phyloP scores from a whole-genome alignment of 1,140 invertebrate genomes.

The Monomorium pharaonis region DNA sequence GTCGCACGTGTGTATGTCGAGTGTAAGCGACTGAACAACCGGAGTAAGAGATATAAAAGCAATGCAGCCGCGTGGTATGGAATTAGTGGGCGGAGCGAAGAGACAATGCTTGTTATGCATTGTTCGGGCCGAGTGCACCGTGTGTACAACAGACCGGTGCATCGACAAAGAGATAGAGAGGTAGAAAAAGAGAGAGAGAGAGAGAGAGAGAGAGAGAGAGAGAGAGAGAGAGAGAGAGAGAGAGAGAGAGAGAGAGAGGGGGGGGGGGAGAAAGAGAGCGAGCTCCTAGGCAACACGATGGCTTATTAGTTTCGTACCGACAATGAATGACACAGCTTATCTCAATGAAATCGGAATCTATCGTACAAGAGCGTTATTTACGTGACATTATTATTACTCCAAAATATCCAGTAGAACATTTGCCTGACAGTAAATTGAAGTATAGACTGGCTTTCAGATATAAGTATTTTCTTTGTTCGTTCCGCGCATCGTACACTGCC shows the following conservation, averaged over 20 bases:
- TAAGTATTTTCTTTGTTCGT: not conserved
- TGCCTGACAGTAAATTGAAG: not conserved
- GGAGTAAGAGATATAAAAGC: slow-evolving; percentile 77
- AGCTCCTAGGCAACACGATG: slow-evolving; percentile 12
- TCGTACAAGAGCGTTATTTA: slow-evolving; percentile 16
- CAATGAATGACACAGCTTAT: slow-evolving; percentile 63
- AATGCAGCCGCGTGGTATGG: slow-evolving; percentile 71
- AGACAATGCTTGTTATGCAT: slow-evolving; percentile 81
- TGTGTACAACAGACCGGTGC: slow-evolving; percentile 30
- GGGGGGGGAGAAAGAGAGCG: not conserved
- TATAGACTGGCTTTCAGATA: not conserved
- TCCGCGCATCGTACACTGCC: not conserved
- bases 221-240: not conserved
- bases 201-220: not conserved
- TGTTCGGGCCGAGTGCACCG: slow-evolving; percentile 64
- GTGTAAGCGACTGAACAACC: slow-evolving; percentile 39
- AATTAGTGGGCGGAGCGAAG: slow-evolving; percentile 77
- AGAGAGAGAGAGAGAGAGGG: not conserved
- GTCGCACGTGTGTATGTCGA: slow-evolving; percentile 26
- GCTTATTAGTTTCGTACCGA: slow-evolving; percentile 63
- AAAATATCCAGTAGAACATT: not conserved
- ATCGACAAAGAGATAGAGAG: not conserved
- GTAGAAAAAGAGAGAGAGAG: not conserved
- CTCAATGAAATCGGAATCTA: slow-evolving; percentile 45
- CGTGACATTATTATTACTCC: not conserved